Evolutionary conservation across 1,140 invertebrate species (phyloP), one percentile per base, ranked within the genome.

Genomic region (Maconellicoccus hirsutus): DNA sequence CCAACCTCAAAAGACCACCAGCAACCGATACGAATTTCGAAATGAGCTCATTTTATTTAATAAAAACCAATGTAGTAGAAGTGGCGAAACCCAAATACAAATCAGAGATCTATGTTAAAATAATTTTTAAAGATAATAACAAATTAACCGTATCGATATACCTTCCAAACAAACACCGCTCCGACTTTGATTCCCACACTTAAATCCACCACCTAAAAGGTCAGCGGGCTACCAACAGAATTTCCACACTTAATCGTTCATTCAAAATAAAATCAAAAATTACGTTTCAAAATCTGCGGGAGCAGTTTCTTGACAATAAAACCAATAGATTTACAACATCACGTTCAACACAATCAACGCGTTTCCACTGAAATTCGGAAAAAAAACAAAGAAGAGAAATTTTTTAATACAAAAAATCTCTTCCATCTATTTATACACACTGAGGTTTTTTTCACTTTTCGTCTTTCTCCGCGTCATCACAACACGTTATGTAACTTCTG

Each of bases 191-290:
- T 52, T 52, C 42, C 42, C 42, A 52, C 42, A 52, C 42, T 52
- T 52, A 3, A 52, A 2, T 16, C 42, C 16, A 19, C 29, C 29
- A 16, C 42, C 6, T 52, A 52, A 52, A 52, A 52, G 42, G 42
- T 52, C 42, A 52, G 42, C 42, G 16, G 4, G 42, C 42, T 52
- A 52, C 42, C n/a, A 52, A 52, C 42, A 52, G 16, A 52, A 16
- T 52, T 52, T 52, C n/a, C 42, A 52, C 42, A 52, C 42, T 52
- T 52, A 16, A 52, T 52, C 42, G 16, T 16, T 52, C 42, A 52
- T 52, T 52, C 42, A 52, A 52, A 52, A 52, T 52, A 52, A 52
- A 14, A 52, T 52, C 42, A 52, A 52, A n/a, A 52, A 52, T 52
- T 16, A 52, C 42, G 6, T 33, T 16, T 52, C 42, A 16, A 52